Conservation (phyloP, 2,113 vertebrate genomes). For the Cottus gobio region DNA sequence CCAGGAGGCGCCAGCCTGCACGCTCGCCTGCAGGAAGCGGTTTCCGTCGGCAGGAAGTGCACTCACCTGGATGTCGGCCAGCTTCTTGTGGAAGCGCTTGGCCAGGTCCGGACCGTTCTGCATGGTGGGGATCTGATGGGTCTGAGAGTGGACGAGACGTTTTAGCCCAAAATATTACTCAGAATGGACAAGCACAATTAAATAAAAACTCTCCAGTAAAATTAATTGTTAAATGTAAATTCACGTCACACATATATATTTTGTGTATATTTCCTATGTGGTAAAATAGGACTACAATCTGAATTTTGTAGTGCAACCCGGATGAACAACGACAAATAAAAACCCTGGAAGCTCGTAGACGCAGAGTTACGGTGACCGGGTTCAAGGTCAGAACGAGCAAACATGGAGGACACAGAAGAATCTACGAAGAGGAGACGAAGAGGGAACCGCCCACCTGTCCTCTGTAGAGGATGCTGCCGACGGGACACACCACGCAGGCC, state of each 20-base stretch:
- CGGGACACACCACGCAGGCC: slow-evolving; percentile 91
- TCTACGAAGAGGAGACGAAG: slow-evolving; percentile 46
- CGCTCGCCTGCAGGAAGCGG: rapidly evolving
- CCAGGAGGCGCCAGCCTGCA: background rate
- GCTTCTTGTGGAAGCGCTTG: slow-evolving; percentile 87
- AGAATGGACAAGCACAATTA: background rate
- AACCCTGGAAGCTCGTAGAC: background rate
- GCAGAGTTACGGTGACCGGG: background rate
- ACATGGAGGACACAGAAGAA: background rate
- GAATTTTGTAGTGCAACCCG: no score
- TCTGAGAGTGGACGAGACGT: slow-evolving; percentile 68
- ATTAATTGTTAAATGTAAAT: background rate
- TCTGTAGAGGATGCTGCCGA: slow-evolving; percentile 87
- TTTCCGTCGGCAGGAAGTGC: background rate
- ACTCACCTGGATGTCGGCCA: slow-evolving; percentile 90
- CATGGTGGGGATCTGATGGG: slow-evolving; percentile 89
- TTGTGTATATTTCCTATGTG: no score
- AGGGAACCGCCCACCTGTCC: slow-evolving; percentile 84
- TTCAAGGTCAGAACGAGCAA: background rate
- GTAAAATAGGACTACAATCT: no score
- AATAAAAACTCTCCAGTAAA: no score
- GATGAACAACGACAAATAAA: no score
- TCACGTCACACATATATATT: no score
- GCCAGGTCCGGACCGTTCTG: slow-evolving; percentile 88
- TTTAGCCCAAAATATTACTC: no score